A percentile compares a stretch with the other conserved stretches of the same genome.
phyloP scores from a whole-genome alignment of 2,113 vertebrate genomes.

The Eptesicus fuscus region DNA sequence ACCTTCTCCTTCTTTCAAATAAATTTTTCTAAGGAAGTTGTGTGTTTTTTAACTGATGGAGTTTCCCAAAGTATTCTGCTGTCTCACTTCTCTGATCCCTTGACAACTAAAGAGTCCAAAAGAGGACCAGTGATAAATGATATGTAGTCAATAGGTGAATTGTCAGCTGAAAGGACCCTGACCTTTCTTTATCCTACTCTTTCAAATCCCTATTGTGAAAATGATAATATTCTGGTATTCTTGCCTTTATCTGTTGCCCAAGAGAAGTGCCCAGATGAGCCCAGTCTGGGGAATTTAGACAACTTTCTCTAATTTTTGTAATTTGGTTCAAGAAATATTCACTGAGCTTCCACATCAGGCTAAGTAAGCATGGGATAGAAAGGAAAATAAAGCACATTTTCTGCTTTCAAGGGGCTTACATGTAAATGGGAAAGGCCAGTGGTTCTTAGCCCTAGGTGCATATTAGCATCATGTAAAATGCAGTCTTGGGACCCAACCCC shows the following conservation, averaged over 20 bases:
- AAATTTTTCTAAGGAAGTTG: not conserved
- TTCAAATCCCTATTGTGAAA: not conserved
- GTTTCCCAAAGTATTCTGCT: not conserved
- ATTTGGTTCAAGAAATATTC: not conserved
- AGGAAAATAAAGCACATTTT: not conserved
- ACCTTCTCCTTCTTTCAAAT: not conserved
- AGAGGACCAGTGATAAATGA: not conserved
- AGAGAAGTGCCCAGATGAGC: not conserved
- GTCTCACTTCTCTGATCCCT: not conserved
- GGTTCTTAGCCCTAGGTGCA: not conserved
- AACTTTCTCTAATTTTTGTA: not conserved
- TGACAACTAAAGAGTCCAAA: not conserved
- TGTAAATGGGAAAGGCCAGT: not conserved
- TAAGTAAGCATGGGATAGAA: not conserved
- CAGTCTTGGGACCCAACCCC: not conserved
- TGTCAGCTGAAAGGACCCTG: not conserved
- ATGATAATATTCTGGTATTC: not conserved
- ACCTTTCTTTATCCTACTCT: not conserved
- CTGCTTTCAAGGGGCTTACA: not conserved
- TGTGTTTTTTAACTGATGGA: not conserved
- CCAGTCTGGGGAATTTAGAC: not conserved
- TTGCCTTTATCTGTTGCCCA: not conserved
- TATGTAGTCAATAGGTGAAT: not conserved
- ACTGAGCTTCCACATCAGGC: not conserved
- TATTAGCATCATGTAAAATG: not conserved